Base-by-base conservation (phyloP, 2,797 vertebrate species). In the Vireo griseus region DNA sequence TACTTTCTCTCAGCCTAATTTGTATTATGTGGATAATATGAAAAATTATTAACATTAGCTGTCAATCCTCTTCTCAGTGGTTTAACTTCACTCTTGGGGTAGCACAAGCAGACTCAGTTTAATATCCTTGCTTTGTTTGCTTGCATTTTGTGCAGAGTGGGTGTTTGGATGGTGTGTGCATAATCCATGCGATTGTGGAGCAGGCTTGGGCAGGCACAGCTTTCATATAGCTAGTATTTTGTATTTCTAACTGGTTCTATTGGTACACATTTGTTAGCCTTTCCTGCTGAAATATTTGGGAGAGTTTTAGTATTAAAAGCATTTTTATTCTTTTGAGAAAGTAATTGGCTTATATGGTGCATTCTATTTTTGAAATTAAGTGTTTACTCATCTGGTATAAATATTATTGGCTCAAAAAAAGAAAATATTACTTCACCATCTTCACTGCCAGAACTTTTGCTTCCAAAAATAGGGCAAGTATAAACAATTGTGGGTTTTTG, bases 211-310 rank as follows among this genome's bases (percentile, higher is more conserved):
- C 26, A 33, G 25, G 22, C 24, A 37, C 40, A 79, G 63, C 13
- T 75, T 81, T 50, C 33, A 9, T 6, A 5, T 0, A 20, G 10
- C 33, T 52, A 37, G 0, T 37, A 29, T 44, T 78, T 72, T 1
- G 0, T 28, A 7, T 13, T 12, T 75, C 13, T 52, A 42, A 17
- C 35, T 29, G 45, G 2, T 45, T 44, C 10, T 29, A n/a, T 39
- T 3, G 0, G 4, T 71, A 28, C 0, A 3, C 2, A 4, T 52
- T 67, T 68, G 11, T 58, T 50, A 61, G n/a, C 25, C 33, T 65
- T 68, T 63, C n/a, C 42, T n/a, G 20, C 5, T 16, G 5, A 68
- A 71, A 51, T 31, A 13, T 65, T 25, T 75, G 51, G 7, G 71
- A 33, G 7, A 51, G 16, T 29, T 91, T 85, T 62, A 85, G 28